Evolutionary conservation across 2,797 vertebrate genomes (phyloP), one percentile per base, ranked within the genome.

Genomic region (Betta splendens): DNA sequence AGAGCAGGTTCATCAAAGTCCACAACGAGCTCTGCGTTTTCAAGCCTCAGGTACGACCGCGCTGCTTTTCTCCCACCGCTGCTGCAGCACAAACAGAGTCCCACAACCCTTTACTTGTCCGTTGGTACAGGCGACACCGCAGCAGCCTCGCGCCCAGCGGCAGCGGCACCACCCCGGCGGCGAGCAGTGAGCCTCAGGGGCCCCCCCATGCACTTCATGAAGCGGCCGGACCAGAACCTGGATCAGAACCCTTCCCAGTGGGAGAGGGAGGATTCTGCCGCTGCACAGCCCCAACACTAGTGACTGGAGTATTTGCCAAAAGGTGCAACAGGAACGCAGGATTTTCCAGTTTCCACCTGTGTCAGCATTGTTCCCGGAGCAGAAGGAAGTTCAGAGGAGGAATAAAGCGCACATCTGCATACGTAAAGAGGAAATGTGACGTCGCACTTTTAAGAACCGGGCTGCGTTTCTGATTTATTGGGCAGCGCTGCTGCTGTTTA

Each of bases 341-440:
- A 1, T 23, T 20, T 18, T 53, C 25, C 44, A 36, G 29, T 54
- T 54, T 23, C 17, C 13, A 33, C 73, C 65, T 64, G 13, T 53
- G 7, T 71, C 2, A 35, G 29, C 46, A 21, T 69, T 7, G 3
- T 80, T 69, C 0, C 61, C 73, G 0, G 1, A 77, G 76, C 88
- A 77, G 36, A 85, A 91, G 0, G 81, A 85, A n/a, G 68, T 92
- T 89, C 29, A 44, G 33, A 22, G 18, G 22, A n/a, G 7, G 76
- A 91, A 87, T 17, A 62, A 46, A 28, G 90, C 12, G 80, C 7
- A 75, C 68, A 5, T 89, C 92, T 17, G 85, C 84, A 68, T 92
- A 93, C 93, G 69, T 26, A 9, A 40, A 36, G 23, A 37, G 31
- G 11, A 38, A 51, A 26, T 13, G 18, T 1, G 17, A 13, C n/a